phyloP scores from a whole-genome alignment of 2,888 invertebrate genomes.

The Caenorhabditis sp. region DNA sequence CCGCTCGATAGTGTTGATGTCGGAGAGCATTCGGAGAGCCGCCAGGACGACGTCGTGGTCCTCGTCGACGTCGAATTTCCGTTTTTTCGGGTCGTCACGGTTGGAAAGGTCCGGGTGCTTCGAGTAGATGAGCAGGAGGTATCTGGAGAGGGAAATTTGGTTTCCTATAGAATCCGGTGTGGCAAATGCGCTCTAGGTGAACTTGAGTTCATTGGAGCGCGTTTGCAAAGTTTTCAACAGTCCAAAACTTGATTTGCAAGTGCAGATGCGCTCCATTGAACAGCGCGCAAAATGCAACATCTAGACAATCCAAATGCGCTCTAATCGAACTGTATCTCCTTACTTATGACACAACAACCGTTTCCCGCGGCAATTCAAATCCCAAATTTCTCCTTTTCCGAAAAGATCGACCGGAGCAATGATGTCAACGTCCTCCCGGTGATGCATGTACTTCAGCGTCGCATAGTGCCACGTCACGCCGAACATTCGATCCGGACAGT shows the following conservation, averaged over 20 bases:
- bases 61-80: conserved; percentile 1
- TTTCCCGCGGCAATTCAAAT: background rate
- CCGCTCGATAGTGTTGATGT: background rate
- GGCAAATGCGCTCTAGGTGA: no score
- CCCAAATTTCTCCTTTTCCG: conserved; percentile 2
- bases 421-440: background rate
- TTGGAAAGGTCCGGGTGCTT: background rate
- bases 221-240: no score
- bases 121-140: conserved; percentile 8
- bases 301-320: no score
- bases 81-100: background rate
- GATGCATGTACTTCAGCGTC: background rate
- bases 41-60: conserved; percentile 1
- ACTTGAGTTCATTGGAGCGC: no score
- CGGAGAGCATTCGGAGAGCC: background rate
- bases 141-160: background rate
- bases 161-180: no score
- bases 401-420: conserved; percentile 7
- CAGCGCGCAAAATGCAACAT: no score
- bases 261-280: no score
- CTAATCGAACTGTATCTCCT: background rate
- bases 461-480: conserved; percentile 25
- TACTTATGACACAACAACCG: background rate
- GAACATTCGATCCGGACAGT: conserved; percentile 17
- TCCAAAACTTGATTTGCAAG: no score